Evolutionary conservation across 2,797 vertebrate species (phyloP).

Genomic region (Pseudomugil gertrudae): DNA sequence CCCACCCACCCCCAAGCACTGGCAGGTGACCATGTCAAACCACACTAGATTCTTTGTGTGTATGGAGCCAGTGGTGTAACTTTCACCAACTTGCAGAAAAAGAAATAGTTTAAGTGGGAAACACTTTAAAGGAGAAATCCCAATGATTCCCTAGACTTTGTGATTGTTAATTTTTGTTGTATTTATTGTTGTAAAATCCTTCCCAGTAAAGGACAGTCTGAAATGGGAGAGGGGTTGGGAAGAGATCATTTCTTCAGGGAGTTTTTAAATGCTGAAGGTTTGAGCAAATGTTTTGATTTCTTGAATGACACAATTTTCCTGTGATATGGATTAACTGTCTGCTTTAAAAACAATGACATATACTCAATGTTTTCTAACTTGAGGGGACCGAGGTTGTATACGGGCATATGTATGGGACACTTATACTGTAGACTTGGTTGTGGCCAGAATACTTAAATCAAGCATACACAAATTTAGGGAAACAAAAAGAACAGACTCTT

Average conservation of each 20-base stretch:
- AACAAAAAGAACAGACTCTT: background rate
- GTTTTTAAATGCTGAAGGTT: constrained; percentile 12
- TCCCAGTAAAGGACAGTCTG: too few relatives aligned
- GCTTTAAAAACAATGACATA: background rate
- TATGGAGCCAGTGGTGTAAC: background rate
- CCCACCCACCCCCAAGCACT: constrained; percentile 1
- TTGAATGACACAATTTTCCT: constrained; percentile 49
- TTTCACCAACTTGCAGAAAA: background rate
- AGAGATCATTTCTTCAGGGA: background rate
- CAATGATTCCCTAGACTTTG: constrained; percentile 7
- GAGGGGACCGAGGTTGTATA: constrained; percentile 13
- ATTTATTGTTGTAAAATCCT: constrained; percentile 20
- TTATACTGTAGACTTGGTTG: background rate
- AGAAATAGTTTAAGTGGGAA: constrained; percentile 15
- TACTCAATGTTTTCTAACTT: constrained; percentile 14
- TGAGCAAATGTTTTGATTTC: constrained; percentile 50
- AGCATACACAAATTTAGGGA: background rate
- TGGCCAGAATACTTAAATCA: background rate
- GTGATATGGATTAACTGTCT: constrained; percentile 36
- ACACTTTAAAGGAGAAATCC: constrained; percentile 14
- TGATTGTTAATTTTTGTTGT: background rate
- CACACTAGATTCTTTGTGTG: background rate
- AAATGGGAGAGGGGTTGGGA: background rate
- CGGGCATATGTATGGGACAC: background rate
- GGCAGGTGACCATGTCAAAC: background rate